These are phyloP conservation scores for Passer domesticus DNA, from an alignment of 2,113 vertebrate species.

Conservation along the genomic window DNA sequence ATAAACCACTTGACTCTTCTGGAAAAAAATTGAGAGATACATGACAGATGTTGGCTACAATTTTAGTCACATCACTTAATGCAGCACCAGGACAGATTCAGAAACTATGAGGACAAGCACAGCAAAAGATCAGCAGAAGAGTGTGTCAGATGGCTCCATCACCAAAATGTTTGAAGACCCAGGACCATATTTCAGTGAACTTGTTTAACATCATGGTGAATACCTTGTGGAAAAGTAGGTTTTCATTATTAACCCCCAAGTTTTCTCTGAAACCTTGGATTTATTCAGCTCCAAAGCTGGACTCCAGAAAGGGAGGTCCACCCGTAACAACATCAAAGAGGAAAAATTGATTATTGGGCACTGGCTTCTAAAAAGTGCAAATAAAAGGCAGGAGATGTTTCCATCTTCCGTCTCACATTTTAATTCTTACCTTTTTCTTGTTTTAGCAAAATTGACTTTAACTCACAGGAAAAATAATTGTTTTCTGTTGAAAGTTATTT, in stretches of 20 bases:
- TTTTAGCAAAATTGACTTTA: background rate
- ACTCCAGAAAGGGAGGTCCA: background rate
- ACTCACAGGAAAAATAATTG: background rate
- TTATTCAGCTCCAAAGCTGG: background rate
- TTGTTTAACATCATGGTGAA: background rate
- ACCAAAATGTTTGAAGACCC: background rate
- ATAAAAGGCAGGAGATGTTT: background rate
- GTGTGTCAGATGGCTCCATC: background rate
- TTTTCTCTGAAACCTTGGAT: background rate
- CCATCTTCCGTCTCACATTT: background rate
- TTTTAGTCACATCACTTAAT: background rate
- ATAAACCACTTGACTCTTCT: background rate
- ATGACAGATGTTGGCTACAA: background rate
- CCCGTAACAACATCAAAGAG: rapidly evolving
- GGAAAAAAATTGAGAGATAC: background rate
- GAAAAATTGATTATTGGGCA: background rate
- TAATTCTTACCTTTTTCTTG: background rate
- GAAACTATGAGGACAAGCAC: background rate
- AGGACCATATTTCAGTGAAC: background rate
- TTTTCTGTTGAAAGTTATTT: background rate
- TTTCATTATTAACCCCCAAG: background rate
- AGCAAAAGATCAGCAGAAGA: background rate
- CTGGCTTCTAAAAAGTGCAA: background rate
- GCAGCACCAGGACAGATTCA: background rate
- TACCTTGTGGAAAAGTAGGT: background rate